A percentile compares a stretch with the other conserved stretches of the same genome.
Conservation (phyloP, 2,888 invertebrate genomes). For the Epinotia brunnichana region DNA sequence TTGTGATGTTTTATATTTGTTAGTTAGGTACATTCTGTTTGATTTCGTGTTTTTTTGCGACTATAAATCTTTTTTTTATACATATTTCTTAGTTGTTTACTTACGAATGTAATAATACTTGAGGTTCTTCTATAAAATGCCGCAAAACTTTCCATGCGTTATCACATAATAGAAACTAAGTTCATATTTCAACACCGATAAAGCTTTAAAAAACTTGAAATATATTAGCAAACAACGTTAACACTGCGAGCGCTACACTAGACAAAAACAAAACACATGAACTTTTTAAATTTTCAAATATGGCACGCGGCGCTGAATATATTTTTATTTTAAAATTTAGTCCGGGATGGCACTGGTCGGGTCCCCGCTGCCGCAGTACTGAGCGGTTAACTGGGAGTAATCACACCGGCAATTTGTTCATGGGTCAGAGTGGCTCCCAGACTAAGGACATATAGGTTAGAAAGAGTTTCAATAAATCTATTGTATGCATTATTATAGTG, state of each 20-base stretch:
- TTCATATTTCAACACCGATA: conserved; percentile 11
- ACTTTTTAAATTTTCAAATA: conserved; percentile 46
- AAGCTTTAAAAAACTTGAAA: background rate
- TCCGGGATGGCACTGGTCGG: conserved; percentile 60
- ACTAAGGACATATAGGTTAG: conserved; percentile 63
- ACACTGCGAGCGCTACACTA: background rate
- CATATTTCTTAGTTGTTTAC: background rate
- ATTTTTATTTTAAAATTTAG: conserved; percentile 47
- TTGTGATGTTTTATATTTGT: no score
- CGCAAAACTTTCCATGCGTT: conserved; percentile 24
- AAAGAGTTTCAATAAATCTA: conserved; percentile 56
- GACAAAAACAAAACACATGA: conserved; percentile 48
- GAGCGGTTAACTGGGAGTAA: conserved; percentile 75
- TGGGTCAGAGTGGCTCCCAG: conserved; percentile 71
- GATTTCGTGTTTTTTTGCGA: no score
- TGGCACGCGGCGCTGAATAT: conserved; percentile 44
- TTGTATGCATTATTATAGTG: conserved; percentile 21
- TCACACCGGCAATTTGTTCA: conserved; percentile 77
- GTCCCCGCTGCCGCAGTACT: conserved; percentile 71
- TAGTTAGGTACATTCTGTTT: no score
- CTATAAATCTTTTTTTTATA: no score
- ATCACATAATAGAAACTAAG: conserved; percentile 18
- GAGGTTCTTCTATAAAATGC: conserved; percentile 17
- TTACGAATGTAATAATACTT: conserved; percentile 25
- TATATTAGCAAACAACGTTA: background rate